Conservation (phyloP, 2,888 invertebrate species). For the Nephrotoma appendiculata region DNA sequence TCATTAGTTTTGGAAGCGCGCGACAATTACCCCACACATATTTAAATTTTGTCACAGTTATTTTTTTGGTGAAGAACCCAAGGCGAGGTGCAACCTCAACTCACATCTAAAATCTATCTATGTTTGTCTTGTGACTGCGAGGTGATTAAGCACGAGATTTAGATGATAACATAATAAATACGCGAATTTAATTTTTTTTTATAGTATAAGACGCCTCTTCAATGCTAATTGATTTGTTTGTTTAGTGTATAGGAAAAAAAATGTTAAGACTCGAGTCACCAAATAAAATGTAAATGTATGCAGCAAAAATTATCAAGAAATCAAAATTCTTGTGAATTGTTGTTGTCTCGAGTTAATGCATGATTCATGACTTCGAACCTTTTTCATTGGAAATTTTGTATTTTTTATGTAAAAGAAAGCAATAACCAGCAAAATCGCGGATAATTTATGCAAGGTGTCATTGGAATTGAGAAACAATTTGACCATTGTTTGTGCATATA, state of each 20-base stretch:
- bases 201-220: neutral
- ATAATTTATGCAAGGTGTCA: neutral
- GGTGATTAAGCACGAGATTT: neutral
- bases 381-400: neutral
- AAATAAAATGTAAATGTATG: neutral
- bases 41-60: neutral
- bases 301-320: neutral
- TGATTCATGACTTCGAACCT: neutral
- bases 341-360: neutral
- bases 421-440: neutral
- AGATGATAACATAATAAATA: neutral
- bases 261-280: neutral
- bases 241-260: neutral
- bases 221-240: neutral
- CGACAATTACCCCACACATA: neutral
- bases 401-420: neutral
- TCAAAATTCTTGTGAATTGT: neutral
- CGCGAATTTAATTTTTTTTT: neutral
- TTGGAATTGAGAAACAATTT: neutral
- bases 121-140: neutral
- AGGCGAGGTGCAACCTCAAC: neutral
- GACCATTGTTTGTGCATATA: neutral
- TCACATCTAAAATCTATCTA: neutral
- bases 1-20: neutral
- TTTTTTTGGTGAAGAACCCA: neutral